Evolutionary conservation across 1,140 invertebrate species (phyloP).

Genomic region (Hypothenemus hampei): DNA sequence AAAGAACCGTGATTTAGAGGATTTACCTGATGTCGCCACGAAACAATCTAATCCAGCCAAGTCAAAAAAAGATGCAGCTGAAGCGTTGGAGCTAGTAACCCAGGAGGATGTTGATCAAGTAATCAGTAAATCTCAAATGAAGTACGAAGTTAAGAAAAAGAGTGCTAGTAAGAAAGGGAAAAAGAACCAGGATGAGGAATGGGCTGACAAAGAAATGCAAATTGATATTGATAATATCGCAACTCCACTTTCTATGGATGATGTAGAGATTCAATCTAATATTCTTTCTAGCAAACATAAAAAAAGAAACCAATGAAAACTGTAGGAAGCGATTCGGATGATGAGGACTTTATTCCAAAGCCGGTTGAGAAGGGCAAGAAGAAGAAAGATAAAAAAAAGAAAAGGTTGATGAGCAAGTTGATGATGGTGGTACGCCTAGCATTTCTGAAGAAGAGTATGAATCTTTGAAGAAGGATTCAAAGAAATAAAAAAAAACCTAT

Average conservation of each 20-base stretch:
- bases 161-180: constrained; percentile 8
- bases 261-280: neutral
- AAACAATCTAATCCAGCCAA: no score
- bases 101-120: no score
- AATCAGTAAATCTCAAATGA: no score
- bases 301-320: neutral
- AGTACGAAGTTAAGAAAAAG: no score
- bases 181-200: constrained; percentile 15
- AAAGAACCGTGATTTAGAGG: constrained; percentile 54
- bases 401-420: neutral
- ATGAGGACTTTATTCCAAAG: neutral
- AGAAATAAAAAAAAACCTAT: neutral
- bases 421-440: neutral
- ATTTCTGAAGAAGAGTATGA: neutral
- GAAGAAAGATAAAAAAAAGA: neutral
- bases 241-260: constrained; percentile 4
- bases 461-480: neutral
- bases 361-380: neutral
- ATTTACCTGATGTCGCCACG: no score
- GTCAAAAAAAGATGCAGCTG: no score
- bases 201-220: constrained; percentile 8
- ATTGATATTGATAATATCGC: constrained; percentile 3
- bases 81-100: no score
- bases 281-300: constrained; percentile 3
- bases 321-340: neutral